Evolutionary conservation across 1,140 invertebrate genomes (phyloP).

Genomic region (Bombus haemorrhoidalis): DNA sequence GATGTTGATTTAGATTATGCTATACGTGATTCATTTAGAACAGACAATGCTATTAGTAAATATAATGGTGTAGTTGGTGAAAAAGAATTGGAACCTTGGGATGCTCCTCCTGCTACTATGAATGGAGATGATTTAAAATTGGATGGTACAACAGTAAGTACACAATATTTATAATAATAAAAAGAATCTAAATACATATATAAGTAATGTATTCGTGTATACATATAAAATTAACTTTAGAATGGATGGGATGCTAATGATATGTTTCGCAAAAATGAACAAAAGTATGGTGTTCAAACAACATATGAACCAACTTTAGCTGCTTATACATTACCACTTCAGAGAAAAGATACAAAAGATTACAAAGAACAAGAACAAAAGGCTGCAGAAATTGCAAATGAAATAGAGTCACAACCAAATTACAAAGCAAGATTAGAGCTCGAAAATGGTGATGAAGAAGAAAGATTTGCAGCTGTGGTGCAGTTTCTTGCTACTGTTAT

Average conservation of each 20-base stretch:
- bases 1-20: conserved; percentile 95
- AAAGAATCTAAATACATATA: background rate
- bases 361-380: conserved; percentile 88
- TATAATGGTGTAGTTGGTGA: conserved; percentile 87
- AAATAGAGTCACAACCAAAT: conserved; percentile 93
- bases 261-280: conserved; percentile 97
- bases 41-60: conserved; percentile 90
- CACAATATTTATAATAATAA: conserved; percentile 16
- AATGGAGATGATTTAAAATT: conserved; percentile 87
- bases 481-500: conserved; percentile 56
- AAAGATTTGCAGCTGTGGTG: conserved; percentile 90
- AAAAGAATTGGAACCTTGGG: conserved; percentile 95
- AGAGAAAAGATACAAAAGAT: conserved; percentile 92
- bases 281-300: conserved; percentile 93
- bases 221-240: conserved; percentile 72
- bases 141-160: conserved; percentile 84
- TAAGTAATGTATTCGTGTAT: conserved; percentile 15
- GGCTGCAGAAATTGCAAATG: conserved; percentile 93
- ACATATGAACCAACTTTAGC: conserved; percentile 93
- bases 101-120: conserved; percentile 85
- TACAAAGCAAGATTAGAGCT: conserved; percentile 91
- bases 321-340: conserved; percentile 94
- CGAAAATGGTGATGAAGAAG: conserved; percentile 96
- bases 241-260: conserved; percentile 98
- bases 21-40: conserved; percentile 92